Percentiles rank a stretch among this genome's conserved stretches.
Conservation (phyloP, 2,888 invertebrate species). For the Clanis bilineata region DNA sequence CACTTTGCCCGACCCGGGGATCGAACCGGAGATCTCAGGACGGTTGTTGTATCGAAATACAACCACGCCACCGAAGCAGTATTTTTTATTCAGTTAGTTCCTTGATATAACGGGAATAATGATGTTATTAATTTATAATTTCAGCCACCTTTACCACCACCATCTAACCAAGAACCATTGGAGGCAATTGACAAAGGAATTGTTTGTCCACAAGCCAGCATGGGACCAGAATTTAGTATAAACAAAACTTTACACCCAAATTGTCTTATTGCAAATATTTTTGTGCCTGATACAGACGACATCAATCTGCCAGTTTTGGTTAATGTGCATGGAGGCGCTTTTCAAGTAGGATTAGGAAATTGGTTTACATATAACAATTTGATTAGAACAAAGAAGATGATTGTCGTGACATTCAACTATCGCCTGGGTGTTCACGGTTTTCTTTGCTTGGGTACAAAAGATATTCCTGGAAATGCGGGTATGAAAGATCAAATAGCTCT, state of each 20-base stretch:
- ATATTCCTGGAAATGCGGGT: slow-evolving; percentile 49
- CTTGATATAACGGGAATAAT: no score
- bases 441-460: slow-evolving; percentile 42
- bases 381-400: slow-evolving; percentile 31
- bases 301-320: slow-evolving; percentile 43
- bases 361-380: slow-evolving; percentile 26
- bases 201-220: slow-evolving; percentile 39
- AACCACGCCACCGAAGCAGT: no score
- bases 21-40: no score
- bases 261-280: slow-evolving; percentile 58
- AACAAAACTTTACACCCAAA: slow-evolving; percentile 39
- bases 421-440: slow-evolving; percentile 42
- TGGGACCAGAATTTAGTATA: neutral
- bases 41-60: no score
- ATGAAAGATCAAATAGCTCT: slow-evolving; percentile 50
- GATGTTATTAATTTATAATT: neutral
- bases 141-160: slow-evolving; percentile 47
- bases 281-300: slow-evolving; percentile 47
- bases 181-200: slow-evolving; percentile 37
- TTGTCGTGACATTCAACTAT: slow-evolving; percentile 42
- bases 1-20: no score
- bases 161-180: slow-evolving; percentile 36
- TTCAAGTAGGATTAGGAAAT: slow-evolving; percentile 32
- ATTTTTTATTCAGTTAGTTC: no score
- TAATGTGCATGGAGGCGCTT: slow-evolving; percentile 44